phyloP scores from a whole-genome alignment of 2,888 invertebrate genomes.

The Eupeodes luniger region DNA sequence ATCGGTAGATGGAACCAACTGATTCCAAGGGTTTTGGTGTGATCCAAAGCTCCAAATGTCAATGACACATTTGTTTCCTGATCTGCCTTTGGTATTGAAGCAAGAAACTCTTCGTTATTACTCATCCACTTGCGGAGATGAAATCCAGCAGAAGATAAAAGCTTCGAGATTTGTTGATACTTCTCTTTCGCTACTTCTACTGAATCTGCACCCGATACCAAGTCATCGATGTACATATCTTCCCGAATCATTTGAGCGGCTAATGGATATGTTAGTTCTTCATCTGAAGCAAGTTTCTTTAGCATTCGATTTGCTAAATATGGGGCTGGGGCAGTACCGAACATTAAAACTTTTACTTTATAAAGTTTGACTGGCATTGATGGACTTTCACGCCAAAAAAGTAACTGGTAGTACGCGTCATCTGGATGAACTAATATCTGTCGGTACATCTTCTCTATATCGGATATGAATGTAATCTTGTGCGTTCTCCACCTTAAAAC shows the following conservation, averaged over 20 bases:
- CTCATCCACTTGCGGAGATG: too few species aligned
- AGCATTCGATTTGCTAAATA: too few species aligned
- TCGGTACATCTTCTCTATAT: constrained; percentile 14
- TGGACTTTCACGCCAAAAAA: constrained; percentile 7
- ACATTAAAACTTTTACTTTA: neutral
- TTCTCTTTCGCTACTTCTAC: too few species aligned
- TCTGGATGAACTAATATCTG: neutral
- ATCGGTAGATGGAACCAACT: constrained; percentile 17
- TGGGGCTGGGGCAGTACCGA: too few species aligned
- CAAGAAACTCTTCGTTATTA: too few species aligned
- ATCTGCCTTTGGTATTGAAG: accelerated
- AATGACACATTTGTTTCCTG: neutral
- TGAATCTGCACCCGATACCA: too few species aligned
- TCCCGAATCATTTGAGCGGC: too few species aligned
- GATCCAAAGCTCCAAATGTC: neutral
- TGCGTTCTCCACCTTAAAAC: constrained; percentile 34
- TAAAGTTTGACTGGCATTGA: neutral
- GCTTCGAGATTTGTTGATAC: too few species aligned
- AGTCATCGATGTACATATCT: too few species aligned
- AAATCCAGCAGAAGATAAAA: too few species aligned
- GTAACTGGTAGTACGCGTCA: neutral
- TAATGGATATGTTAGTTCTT: too few species aligned
- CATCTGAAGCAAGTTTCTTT: too few species aligned
- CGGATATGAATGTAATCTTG: constrained; percentile 24
- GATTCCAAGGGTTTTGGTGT: constrained; percentile 15